Evolutionary conservation across 1,140 invertebrate genomes (phyloP).

Genomic region (Luehdorfia chinensis): DNA sequence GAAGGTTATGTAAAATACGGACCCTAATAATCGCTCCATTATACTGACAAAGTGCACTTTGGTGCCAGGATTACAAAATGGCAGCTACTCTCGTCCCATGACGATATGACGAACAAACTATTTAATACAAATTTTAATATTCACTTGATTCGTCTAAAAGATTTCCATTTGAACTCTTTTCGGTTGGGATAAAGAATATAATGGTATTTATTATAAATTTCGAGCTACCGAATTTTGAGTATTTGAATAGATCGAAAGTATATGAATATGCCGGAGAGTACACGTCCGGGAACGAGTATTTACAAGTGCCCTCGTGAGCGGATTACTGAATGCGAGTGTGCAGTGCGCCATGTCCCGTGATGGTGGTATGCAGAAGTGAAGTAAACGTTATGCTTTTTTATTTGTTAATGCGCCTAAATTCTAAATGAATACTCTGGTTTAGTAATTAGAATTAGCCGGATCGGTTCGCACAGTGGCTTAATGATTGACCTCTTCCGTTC

Average conservation of each 20-base stretch:
- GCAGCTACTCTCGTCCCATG: conserved; percentile 32
- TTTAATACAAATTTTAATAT: conserved; percentile 16
- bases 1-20: conserved; percentile 1
- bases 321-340: conserved; percentile 36
- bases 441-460: no score
- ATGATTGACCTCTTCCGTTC: no score
- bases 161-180: conserved; percentile 18
- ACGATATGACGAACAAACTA: conserved; percentile 30
- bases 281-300: conserved; percentile 35
- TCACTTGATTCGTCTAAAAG: background rate
- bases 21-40: conserved; percentile 25
- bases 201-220: conserved; percentile 7
- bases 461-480: no score
- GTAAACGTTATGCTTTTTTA: no score
- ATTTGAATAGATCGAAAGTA: conserved; percentile 54
- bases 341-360: conserved; percentile 31
- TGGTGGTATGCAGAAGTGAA: conserved; percentile 26
- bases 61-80: conserved; percentile 61
- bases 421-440: no score
- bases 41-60: conserved; percentile 60
- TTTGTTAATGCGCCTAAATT: no score
- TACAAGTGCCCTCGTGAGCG: conserved; percentile 52
- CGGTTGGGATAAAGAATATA: conserved; percentile 6
- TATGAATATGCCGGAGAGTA: conserved; percentile 25
- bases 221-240: conserved; percentile 16